A percentile compares a stretch with the other conserved stretches of the same genome.
These are phyloP conservation scores for Erebia palarica DNA, from an alignment of 2,888 invertebrate genomes.

Conservation along the genomic window DNA sequence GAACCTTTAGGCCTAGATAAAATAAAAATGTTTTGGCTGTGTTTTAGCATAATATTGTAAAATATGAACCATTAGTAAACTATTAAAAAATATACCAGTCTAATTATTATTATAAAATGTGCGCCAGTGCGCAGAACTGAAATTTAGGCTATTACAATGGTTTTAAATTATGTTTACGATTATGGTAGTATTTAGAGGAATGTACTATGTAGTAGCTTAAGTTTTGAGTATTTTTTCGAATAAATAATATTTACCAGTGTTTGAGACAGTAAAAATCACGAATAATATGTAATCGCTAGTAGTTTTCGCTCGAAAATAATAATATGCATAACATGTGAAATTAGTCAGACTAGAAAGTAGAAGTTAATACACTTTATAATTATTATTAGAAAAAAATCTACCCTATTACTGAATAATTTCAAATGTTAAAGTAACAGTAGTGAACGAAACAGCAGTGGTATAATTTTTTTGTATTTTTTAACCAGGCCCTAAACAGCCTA, in stretches of 20 bases:
- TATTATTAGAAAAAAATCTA: too few relatives aligned
- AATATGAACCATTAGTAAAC: too few relatives aligned
- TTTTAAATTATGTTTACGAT: not conserved
- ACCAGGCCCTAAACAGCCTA: slow-evolving; percentile 90
- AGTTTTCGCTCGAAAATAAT: not conserved
- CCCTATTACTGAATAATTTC: not conserved
- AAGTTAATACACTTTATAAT: not conserved
- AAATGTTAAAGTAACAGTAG: not conserved
- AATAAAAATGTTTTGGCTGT: too few relatives aligned
- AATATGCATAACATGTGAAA: not conserved
- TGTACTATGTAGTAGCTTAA: slow-evolving; percentile 27
- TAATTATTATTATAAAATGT: too few relatives aligned
- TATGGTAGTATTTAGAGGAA: slow-evolving; percentile 27
- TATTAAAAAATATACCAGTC: too few relatives aligned
- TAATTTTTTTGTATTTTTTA: slow-evolving; percentile 28
- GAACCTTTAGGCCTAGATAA: too few relatives aligned
- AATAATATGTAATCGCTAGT: slow-evolving; percentile 1
- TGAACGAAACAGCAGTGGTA: not conserved
- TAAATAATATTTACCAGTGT: not conserved
- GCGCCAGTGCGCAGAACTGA: not conserved
- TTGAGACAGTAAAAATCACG: not conserved
- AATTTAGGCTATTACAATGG: slow-evolving; percentile 10
- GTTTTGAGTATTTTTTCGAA: slow-evolving; percentile 8
- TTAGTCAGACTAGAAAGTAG: not conserved
- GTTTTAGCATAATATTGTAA: too few relatives aligned